Base-by-base conservation (phyloP, 2,888 invertebrate species). In the Drosophila mimetica region DNA sequence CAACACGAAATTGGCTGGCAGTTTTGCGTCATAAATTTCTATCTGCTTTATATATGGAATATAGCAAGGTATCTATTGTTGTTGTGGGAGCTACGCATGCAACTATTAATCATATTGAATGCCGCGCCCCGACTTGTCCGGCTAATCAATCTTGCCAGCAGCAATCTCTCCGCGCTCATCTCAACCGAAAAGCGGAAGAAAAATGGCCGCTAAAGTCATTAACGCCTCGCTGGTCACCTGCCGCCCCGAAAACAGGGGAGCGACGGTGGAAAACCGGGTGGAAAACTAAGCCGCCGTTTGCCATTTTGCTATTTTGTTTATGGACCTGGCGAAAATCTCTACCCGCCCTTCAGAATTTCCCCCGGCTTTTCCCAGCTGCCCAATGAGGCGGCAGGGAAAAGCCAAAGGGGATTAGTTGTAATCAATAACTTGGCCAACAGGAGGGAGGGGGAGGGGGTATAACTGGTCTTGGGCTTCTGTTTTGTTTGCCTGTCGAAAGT, bases 361-460 rank as follows among this genome's bases (percentile, higher is more conserved):
- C 32, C 9, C 2, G 2, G 30, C 58, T 65, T 65, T 48, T 36
- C 51, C 39, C 69, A 39, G 63, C 74, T 80, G 86, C 75, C 81
- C 84, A 87, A 85, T 88, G 88, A 83, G 87, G 78, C 85, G 87
- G 79, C 77, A 85, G 85, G 79, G 79, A 76, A 82, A 87, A 86
- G 86, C 81, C 82, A 79, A 79, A 79, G 87, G 78, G 87, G 87
- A 85, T 85, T 87, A 85, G 87, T 79, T 86, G 87, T 87, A 85
- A 87, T 85, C 85, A 85, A 85, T 85, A 85, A 85, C 88, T 87
- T 85, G 78, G 75, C 59, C 75, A 74, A 74, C n/a, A n/a, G n/a
- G n/a, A 4, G 34, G 22, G 7, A 14, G 2, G 25, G 37, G 9
- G 18, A n/a, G 11, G 7, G 7, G 14, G 61, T 9, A 44, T 58